These are phyloP conservation scores for Aphidius ervi DNA, from an alignment of 1,140 invertebrate species.

Conservation along the genomic window DNA sequence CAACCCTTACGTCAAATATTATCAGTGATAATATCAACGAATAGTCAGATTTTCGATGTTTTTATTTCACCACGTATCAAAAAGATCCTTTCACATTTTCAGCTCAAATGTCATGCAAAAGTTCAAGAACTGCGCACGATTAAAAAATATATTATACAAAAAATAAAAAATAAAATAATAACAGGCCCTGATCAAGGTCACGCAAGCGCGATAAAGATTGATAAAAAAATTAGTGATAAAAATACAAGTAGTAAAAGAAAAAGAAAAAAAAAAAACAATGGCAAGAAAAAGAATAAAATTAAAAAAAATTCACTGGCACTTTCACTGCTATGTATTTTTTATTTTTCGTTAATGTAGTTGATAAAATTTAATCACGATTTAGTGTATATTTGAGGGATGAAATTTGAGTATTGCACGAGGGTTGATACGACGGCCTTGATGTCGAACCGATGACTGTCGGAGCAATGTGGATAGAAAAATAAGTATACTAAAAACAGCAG, in stretches of 20 bases:
- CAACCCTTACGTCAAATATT: too few species aligned
- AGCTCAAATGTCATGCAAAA: too few species aligned
- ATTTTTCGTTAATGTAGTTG: too few species aligned
- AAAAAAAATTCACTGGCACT: slow-evolving; percentile 6
- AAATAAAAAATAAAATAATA: neutral
- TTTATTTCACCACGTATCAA: neutral
- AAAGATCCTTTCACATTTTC: too few species aligned
- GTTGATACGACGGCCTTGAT: slow-evolving; percentile 28
- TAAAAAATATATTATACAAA: too few species aligned
- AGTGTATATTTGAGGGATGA: neutral
- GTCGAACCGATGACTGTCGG: slow-evolving; percentile 41
- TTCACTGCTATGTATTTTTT: too few species aligned
- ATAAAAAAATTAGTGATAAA: too few species aligned
- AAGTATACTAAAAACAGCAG: too few species aligned
- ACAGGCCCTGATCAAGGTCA: slow-evolving; percentile 10
- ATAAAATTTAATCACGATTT: neutral
- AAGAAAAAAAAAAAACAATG: neutral
- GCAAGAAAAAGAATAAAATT: neutral
- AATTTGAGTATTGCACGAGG: neutral
- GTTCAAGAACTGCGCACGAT: too few species aligned
- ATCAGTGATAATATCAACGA: slow-evolving; percentile 8
- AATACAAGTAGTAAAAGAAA: neutral
- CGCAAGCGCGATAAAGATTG: slow-evolving; percentile 8
- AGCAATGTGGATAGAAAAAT: slow-evolving; percentile 12
- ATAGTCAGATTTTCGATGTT: slow-evolving; percentile 1